Conservation (phyloP, 2,797 vertebrate genomes). For the Sarcoramphus papa region DNA sequence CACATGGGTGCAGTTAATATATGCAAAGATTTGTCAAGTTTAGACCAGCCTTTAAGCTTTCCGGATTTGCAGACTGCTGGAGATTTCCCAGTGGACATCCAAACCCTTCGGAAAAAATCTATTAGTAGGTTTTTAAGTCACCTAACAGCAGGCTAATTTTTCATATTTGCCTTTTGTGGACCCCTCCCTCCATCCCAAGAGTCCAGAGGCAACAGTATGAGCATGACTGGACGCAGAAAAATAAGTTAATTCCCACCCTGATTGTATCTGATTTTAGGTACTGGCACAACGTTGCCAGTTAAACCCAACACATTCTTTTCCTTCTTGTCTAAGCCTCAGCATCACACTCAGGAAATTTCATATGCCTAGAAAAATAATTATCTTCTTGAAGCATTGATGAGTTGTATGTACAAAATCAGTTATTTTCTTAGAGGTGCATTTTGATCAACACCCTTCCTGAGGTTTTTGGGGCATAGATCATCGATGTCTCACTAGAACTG, state of each 20-base stretch:
- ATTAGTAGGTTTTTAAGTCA: not conserved
- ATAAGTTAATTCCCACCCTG: not conserved
- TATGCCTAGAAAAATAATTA: not conserved
- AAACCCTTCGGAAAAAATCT: not conserved
- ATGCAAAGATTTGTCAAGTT: not conserved
- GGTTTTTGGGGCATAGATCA: conserved; percentile 60
- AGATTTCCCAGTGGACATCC: not conserved
- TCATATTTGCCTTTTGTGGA: not conserved
- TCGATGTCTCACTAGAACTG: conserved; percentile 53
- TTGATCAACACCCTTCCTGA: conserved; percentile 46
- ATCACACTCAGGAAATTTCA: not conserved
- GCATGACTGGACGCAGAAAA: not conserved
- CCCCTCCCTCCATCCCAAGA: not conserved
- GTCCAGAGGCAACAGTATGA: not conserved
- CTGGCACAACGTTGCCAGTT: not conserved
- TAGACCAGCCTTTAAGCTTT: not conserved
- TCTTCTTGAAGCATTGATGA: not conserved
- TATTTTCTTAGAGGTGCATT: conserved; percentile 44
- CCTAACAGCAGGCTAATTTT: not conserved
- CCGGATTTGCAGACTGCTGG: not conserved
- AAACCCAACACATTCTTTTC: not conserved
- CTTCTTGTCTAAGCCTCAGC: not conserved
- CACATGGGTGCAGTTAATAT: not conserved
- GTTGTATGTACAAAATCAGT: not conserved
- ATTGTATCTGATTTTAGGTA: not conserved